phyloP scores from a whole-genome alignment of 2,888 invertebrate genomes.

The Noctua comes region DNA sequence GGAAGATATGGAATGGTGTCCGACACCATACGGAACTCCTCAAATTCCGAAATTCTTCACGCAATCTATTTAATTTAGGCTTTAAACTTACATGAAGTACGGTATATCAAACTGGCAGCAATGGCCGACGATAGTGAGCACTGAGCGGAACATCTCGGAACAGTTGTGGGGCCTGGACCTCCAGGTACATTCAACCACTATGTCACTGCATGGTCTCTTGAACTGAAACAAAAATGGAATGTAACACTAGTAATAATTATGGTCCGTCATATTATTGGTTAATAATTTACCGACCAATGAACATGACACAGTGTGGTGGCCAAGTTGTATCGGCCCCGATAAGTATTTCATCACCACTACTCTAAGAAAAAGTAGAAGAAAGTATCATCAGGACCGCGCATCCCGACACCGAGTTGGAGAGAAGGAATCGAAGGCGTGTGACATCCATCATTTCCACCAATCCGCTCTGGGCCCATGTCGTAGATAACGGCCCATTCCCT shows the following conservation, averaged over 20 bases:
- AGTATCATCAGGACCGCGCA: no score
- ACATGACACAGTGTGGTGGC: not conserved
- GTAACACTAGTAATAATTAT: not conserved
- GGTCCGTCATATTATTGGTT: not conserved
- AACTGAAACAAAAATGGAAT: slow-evolving; percentile 69
- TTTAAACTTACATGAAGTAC: slow-evolving; percentile 76
- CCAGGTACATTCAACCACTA: slow-evolving; percentile 79
- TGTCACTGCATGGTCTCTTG: slow-evolving; percentile 78
- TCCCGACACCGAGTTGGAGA: no score
- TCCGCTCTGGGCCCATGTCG: not conserved
- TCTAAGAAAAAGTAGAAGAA: no score
- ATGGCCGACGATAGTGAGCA: slow-evolving; percentile 75
- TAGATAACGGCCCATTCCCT: not conserved
- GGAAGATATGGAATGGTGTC: no score
- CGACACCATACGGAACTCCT: no score
- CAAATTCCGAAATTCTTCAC: no score
- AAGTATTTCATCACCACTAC: no score
- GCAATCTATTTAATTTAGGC: no score
- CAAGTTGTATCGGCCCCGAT: not conserved
- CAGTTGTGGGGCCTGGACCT: slow-evolving; percentile 78
- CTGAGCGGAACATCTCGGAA: slow-evolving; percentile 78
- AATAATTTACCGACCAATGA: not conserved
- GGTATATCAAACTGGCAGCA: slow-evolving; percentile 84
- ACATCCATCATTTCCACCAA: not conserved
- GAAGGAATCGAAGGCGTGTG: no score